Percentiles rank a stretch among this genome's conserved stretches.
These are phyloP conservation scores for Amphibalanus amphitrite DNA, from an alignment of 1,140 invertebrate species.

Conservation along the genomic window DNA sequence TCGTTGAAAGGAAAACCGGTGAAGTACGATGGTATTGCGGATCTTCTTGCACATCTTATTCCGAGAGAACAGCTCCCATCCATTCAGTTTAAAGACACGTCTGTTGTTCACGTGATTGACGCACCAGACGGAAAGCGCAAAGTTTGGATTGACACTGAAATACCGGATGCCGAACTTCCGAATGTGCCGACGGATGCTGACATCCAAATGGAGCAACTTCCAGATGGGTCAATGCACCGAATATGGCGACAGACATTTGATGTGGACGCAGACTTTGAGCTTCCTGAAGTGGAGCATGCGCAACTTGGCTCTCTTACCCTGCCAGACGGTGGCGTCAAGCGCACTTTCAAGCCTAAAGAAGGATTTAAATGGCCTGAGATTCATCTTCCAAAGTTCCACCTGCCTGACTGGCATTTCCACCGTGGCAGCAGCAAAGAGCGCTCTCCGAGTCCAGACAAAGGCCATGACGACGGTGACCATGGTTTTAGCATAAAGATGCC, in stretches of 20 bases:
- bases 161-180: not conserved
- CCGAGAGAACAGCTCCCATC: not conserved
- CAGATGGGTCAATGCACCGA: not conserved
- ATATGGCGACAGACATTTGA: not conserved
- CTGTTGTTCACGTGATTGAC: not conserved
- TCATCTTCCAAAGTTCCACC: not conserved
- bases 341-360: not conserved
- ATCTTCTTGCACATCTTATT: not conserved
- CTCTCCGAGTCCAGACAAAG: not conserved
- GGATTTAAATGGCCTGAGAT: not conserved
- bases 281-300: not conserved
- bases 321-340: not conserved
- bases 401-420: not conserved
- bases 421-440: not conserved
- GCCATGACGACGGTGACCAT: not conserved
- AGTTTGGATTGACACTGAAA: not conserved
- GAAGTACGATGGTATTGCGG: not conserved
- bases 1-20: too few species aligned
- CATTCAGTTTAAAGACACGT: not conserved
- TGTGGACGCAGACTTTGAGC: not conserved
- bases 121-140: not conserved
- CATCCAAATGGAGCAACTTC: not conserved
- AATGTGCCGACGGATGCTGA: not conserved
- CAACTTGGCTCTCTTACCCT: not conserved
- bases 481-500: not conserved